Base-by-base conservation (phyloP, 2,797 vertebrate species). In the Schizopygopsis pylzovi region DNA sequence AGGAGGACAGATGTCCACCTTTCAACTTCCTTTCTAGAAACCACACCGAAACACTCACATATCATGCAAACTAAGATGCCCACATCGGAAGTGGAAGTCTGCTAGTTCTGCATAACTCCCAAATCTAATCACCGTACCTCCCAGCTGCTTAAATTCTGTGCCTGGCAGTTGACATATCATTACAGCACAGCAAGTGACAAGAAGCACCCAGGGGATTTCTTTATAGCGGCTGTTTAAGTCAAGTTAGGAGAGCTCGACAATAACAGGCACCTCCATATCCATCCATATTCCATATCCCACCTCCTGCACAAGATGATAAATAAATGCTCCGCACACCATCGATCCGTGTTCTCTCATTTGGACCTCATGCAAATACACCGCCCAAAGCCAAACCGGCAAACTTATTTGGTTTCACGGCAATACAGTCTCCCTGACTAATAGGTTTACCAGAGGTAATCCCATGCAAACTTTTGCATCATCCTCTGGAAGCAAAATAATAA, bases 161-260 rank as follows among this genome's bases (percentile, higher is more conserved):
- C 63, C 83, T 84, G 83, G 59, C 75, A 84, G 75, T 84, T 79
- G 83, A 79, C 83, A 84, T 75, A 79, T 84, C 83, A 79, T 84
- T 84, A 84, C 63, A 78, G 83, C 83, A 43, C 75, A 79, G 83
- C n/a, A 84, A 78, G 83, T 84, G 83, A 84, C 83, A 84, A 59
- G 75, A 54, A 59, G 63, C 83, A 70, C 83, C 49, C 75, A 45
- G 49, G 47, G 75, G 75, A 84, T 59, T 67, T n/a, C 83, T 84
- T 84, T 43, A 49, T 70, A 79, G 83, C 39, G 39, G 47, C 83
- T 79, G 75, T 68, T 84, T 43, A 79, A 78, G 83, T 79, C 47
- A 79, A 84, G 73, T 70, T 84, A 77, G 63, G 63, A 56, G 37
- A 79, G 25, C 63, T 84, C 15, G 13, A 70, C 61, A 78, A 47